Percentiles rank a stretch among this genome's conserved stretches.
These are phyloP conservation scores for Fregata magnificens DNA, from an alignment of 2,113 vertebrate species.

Conservation along the genomic window DNA sequence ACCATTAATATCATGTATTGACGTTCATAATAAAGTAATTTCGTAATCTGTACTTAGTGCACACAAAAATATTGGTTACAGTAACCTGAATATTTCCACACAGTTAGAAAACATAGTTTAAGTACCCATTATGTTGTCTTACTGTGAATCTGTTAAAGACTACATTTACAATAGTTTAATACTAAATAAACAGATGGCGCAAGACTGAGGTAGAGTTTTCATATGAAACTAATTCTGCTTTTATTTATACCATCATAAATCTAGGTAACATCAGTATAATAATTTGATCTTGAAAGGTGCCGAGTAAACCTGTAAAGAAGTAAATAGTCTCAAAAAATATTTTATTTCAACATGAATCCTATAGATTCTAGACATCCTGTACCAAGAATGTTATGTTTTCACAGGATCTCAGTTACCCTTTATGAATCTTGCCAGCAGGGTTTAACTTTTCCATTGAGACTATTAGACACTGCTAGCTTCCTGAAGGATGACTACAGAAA, in stretches of 20 bases:
- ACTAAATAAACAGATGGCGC: background rate
- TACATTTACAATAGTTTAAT: background rate
- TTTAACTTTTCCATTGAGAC: background rate
- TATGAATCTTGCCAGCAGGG: background rate
- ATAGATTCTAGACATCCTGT: background rate
- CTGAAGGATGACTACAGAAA: background rate
- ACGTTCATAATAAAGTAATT: background rate
- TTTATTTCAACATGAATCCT: background rate
- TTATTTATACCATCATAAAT: background rate
- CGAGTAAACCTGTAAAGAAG: background rate
- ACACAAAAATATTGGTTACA: background rate
- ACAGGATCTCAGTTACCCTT: background rate
- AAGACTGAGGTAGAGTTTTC: background rate
- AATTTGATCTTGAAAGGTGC: background rate
- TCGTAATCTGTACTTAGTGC: background rate
- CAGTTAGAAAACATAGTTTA: background rate
- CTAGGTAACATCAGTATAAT: background rate
- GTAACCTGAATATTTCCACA: background rate
- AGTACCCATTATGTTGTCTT: background rate
- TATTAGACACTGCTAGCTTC: background rate
- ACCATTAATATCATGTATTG: background rate
- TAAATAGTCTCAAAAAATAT: background rate
- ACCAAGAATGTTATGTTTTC: background rate
- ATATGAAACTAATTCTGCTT: background rate
- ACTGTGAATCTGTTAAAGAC: background rate